Evolutionary conservation across 2,113 vertebrate genomes (phyloP).

Genomic region (Anoplopoma fimbria): DNA sequence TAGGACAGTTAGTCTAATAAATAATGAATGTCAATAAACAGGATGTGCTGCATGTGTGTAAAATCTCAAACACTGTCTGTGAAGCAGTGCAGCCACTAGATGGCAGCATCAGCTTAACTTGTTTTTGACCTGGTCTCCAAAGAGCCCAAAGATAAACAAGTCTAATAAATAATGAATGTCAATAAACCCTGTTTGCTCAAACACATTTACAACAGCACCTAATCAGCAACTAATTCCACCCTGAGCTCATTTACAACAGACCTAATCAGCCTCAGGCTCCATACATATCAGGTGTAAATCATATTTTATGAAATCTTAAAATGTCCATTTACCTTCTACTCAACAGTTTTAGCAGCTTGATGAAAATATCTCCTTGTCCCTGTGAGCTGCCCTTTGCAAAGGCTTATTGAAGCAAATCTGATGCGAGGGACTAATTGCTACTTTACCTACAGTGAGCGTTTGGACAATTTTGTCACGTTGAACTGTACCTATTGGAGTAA

Average conservation of each 20-base stretch:
- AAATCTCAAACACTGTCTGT: no score
- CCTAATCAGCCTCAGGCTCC: neutral
- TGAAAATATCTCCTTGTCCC: slow-evolving; percentile 13
- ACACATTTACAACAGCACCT: no score
- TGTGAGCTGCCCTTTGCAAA: no score
- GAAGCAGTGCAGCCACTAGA: slow-evolving; percentile 41
- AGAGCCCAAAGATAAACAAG: no score
- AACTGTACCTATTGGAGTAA: neutral
- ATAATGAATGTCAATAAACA: no score
- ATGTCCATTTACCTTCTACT: neutral
- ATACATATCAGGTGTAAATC: slow-evolving; percentile 33
- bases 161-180: no score
- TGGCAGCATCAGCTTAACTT: slow-evolving; percentile 63
- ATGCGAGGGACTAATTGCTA: slow-evolving; percentile 6
- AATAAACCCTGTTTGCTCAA: no score
- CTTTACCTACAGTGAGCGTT: neutral
- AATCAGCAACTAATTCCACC: neutral
- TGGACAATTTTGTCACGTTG: neutral
- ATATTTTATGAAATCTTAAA: neutral
- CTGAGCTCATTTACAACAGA: slow-evolving; percentile 5
- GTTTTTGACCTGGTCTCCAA: no score
- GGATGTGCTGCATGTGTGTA: no score
- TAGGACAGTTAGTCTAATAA: no score
- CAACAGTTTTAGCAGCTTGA: neutral
- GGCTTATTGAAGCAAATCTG: slow-evolving; percentile 21